These are phyloP conservation scores for Bombus waltoni DNA, from an alignment of 1,140 invertebrate species.

Conservation along the genomic window DNA sequence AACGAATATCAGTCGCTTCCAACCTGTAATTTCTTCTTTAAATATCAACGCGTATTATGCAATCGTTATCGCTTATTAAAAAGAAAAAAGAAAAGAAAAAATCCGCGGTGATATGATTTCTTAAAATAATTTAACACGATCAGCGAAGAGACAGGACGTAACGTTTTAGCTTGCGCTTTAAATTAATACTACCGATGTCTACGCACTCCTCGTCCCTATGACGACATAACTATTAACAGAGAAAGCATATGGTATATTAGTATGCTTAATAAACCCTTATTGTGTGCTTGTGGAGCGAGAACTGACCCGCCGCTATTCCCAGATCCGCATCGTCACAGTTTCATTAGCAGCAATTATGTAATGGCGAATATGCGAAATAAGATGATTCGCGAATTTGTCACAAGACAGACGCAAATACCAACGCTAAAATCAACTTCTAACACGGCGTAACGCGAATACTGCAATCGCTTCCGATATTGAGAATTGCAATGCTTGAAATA, in stretches of 20 bases:
- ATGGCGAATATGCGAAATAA: neutral
- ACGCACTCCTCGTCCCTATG: neutral
- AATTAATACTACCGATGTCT: neutral
- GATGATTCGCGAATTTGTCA: constrained; percentile 18
- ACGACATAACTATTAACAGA: constrained; percentile 24
- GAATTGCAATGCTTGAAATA: no score
- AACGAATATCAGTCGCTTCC: neutral
- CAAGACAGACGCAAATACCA: neutral
- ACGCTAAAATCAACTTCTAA: neutral
- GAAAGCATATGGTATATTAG: constrained; percentile 42
- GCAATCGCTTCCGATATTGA: no score
- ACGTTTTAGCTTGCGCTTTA: neutral
- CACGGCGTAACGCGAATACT: no score
- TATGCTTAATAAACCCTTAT: constrained; percentile 56
- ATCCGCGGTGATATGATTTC: neutral
- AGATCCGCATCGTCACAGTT: constrained; percentile 19
- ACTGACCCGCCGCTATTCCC: constrained; percentile 33
- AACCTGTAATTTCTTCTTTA: neutral
- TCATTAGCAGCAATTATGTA: constrained; percentile 36
- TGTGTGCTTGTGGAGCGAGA: constrained; percentile 35
- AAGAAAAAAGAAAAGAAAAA: no score
- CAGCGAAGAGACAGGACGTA: neutral
- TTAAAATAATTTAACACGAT: neutral
- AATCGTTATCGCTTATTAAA: neutral
- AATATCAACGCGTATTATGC: neutral